A percentile compares a stretch with the other conserved stretches of the same genome.
These are phyloP conservation scores for Holotrichia oblita DNA, from an alignment of 1,140 invertebrate species.

Conservation along the genomic window DNA sequence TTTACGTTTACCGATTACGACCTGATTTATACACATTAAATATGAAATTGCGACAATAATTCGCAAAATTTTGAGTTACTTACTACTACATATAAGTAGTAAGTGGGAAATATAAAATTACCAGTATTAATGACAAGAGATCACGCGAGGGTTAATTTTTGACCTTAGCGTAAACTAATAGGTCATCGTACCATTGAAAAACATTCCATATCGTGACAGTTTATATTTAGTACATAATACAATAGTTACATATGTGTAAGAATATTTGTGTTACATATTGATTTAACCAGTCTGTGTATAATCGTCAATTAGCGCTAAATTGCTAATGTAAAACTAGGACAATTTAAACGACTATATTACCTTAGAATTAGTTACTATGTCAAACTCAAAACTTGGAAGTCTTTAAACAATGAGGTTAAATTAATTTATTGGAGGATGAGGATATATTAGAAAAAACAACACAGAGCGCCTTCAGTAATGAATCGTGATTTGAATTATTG, in stretches of 20 bases:
- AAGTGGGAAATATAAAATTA: too few relatives aligned
- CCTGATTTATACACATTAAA: too few relatives aligned
- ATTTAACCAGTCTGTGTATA: too few relatives aligned
- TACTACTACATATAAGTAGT: too few relatives aligned
- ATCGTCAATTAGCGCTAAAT: background rate
- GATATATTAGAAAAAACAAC: background rate
- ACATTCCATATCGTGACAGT: background rate
- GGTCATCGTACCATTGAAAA: slow-evolving; percentile 7
- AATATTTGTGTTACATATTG: background rate
- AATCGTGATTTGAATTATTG: slow-evolving; percentile 7
- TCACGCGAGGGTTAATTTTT: background rate
- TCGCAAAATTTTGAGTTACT: too few relatives aligned
- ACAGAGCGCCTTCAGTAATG: background rate
- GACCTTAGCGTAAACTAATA: slow-evolving; percentile 11
- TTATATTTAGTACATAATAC: background rate
- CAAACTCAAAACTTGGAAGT: background rate
- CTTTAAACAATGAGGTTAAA: background rate
- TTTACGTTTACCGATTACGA: too few relatives aligned
- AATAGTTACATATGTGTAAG: background rate
- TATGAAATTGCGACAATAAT: too few relatives aligned
- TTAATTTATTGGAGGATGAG: background rate
- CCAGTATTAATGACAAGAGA: too few relatives aligned
- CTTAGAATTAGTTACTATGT: background rate
- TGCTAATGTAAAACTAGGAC: background rate
- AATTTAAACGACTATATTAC: background rate